Evolutionary conservation across 2,797 vertebrate genomes (phyloP).

Genomic region (Gymnoscopelus microlampas): DNA sequence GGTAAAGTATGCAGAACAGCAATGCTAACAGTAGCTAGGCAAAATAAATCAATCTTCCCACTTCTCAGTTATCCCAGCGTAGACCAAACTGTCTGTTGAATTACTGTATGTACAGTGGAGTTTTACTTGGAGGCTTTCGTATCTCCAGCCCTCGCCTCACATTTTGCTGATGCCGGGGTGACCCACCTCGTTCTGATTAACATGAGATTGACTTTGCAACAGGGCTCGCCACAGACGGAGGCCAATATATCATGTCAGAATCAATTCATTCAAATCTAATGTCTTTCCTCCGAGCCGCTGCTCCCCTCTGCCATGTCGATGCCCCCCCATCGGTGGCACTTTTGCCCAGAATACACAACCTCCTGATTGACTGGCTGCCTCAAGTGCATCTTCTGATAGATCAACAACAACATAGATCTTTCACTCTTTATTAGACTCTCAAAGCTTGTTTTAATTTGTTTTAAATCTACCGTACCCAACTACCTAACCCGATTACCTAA

Average conservation of each 20-base stretch:
- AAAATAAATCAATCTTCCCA: not conserved
- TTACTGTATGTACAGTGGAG: not conserved
- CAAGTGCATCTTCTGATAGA: not conserved
- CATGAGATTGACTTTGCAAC: slow-evolving; percentile 21
- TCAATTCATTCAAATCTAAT: slow-evolving; percentile 21
- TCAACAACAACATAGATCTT: not conserved
- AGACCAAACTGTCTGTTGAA: not conserved
- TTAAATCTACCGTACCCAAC: too few relatives aligned
- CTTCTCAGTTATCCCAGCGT: not conserved
- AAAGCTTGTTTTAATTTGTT: too few relatives aligned
- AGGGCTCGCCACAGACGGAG: slow-evolving; percentile 16
- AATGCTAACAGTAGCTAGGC: not conserved
- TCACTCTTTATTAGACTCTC: too few relatives aligned
- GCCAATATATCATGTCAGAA: slow-evolving; percentile 31
- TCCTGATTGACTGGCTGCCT: not conserved
- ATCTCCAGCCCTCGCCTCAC: not conserved
- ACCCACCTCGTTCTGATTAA: slow-evolving; percentile 3
- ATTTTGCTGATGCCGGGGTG: slow-evolving; percentile 5
- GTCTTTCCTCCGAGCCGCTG: slow-evolving; percentile 17
- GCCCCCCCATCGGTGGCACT: not conserved
- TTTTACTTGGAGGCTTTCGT: not conserved
- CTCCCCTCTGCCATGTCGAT: slow-evolving; percentile 15
- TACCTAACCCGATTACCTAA: too few relatives aligned
- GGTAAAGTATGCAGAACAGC: not conserved
- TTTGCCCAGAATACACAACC: not conserved